Evolutionary conservation across 2,113 vertebrate genomes (phyloP).

Genomic region (Arothron firmamentum): DNA sequence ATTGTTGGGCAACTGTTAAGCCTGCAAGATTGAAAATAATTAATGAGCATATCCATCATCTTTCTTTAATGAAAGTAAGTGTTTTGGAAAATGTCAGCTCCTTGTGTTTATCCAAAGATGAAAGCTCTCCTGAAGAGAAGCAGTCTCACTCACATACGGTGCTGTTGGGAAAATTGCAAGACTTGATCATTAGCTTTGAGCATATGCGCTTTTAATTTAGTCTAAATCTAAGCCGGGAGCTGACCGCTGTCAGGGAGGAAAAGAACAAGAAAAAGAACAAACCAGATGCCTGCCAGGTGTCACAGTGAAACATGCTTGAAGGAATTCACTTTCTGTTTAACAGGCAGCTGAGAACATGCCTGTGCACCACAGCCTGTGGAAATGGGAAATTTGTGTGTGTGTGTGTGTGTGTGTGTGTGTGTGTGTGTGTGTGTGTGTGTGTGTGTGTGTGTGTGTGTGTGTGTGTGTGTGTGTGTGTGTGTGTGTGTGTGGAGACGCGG

Average conservation of each 20-base stretch:
- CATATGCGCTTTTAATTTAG: conserved; percentile 44
- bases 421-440: too few relatives aligned
- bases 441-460: background rate
- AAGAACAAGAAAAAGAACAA: too few relatives aligned
- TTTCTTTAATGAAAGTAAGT: background rate
- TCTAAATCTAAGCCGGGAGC: conserved; percentile 17
- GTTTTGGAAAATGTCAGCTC: background rate
- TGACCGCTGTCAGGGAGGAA: conserved; percentile 27
- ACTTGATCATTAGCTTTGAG: conserved; percentile 35
- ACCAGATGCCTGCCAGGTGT: conserved; percentile 59
- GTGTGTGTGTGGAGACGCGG: too few relatives aligned
- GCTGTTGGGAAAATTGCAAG: conserved; percentile 16
- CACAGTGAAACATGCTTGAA: conserved; percentile 32
- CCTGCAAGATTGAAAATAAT: background rate
- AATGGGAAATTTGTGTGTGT: background rate
- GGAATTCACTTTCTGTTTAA: conserved; percentile 52
- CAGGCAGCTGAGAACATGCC: conserved; percentile 31
- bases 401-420: background rate
- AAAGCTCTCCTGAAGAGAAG: conserved; percentile 4
- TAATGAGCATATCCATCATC: too few relatives aligned
- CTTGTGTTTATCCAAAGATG: background rate
- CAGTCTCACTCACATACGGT: too few relatives aligned
- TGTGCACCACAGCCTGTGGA: conserved; percentile 27
- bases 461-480: background rate
- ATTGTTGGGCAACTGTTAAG: too few relatives aligned